Evolutionary conservation across 2,113 vertebrate species (phyloP).

Genomic region (Trematocara marginatum): DNA sequence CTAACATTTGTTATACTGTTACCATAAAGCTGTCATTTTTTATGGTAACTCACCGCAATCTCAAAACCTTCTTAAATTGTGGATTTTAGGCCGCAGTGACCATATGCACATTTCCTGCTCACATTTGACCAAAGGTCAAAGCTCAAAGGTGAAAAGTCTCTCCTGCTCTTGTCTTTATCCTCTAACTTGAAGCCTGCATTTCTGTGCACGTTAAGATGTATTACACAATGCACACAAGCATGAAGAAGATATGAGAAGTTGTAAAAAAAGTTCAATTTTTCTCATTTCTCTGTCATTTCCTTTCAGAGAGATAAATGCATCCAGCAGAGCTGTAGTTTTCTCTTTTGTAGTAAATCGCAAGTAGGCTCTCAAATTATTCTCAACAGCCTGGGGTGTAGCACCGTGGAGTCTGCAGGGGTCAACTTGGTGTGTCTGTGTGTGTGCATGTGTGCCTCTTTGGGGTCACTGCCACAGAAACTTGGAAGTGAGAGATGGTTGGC

Average conservation of each 20-base stretch:
- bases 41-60: neutral
- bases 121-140: neutral
- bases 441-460: constrained; percentile 15
- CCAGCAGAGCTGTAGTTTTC: neutral
- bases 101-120: neutral
- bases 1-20: neutral
- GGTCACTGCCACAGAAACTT: constrained; percentile 64
- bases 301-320: neutral
- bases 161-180: neutral
- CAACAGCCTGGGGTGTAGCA: neutral
- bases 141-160: neutral
- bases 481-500: constrained; percentile 53
- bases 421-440: neutral
- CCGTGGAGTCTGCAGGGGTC: neutral
- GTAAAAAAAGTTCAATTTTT: neutral
- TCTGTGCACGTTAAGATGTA: neutral
- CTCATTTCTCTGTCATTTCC: neutral
- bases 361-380: neutral
- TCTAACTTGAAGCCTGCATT: neutral
- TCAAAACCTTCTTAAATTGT: neutral
- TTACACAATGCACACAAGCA: neutral
- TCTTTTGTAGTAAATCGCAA: neutral
- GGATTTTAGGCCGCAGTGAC: neutral
- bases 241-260: neutral
- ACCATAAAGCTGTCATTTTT: neutral